Base-by-base conservation (phyloP, 2,888 invertebrate species). In the Sphaerophoria rueppellii region DNA sequence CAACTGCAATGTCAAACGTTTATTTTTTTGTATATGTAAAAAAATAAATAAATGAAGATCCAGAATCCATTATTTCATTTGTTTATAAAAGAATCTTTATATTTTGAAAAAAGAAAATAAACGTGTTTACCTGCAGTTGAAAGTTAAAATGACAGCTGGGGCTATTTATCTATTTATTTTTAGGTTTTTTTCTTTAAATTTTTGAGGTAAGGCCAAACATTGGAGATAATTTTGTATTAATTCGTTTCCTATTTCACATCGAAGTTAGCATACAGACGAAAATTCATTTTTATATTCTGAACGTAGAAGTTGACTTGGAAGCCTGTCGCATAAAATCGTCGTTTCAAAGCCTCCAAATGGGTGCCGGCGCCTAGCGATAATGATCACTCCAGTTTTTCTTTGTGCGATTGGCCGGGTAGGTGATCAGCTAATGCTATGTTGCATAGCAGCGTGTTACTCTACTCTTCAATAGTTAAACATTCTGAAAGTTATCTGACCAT, bases 131-230 rank as follows among this genome's bases (percentile, higher is more conserved):
- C 37, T 48, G 60, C 70, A 80, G 71, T 75, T 72, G 83, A 72
- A 60, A 24, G 12, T 58, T 65, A 16, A 43, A 55, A 52, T 52
- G n/a, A 63, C 48, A 9, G 24, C n/a, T 35, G 24, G 4, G 6
- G 32, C 11, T 37, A 54, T 60, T 37, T 54, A 32, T 43, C 46
- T 11, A 46, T 16, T 58, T 58, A 16, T 37, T 6, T 40, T 58
- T 16, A 9, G 24, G 6, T 35, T 65, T 60, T 34, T 70, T 55
- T 63, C 12, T 63, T 72, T 9, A 65, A 79, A 67, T 76, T 79
- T 52, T 72, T 80, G 65, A 50, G 71, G 75, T 85, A 85, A 85
- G 83, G 83, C 83, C 83, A 85, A 85, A 85, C 80, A 65, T 79
- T 80, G 83, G 80, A 76, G 75, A 78, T 63, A 57, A 70, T 54